Base-by-base conservation (phyloP, 2,888 invertebrate species). In the Heliconius erato region DNA sequence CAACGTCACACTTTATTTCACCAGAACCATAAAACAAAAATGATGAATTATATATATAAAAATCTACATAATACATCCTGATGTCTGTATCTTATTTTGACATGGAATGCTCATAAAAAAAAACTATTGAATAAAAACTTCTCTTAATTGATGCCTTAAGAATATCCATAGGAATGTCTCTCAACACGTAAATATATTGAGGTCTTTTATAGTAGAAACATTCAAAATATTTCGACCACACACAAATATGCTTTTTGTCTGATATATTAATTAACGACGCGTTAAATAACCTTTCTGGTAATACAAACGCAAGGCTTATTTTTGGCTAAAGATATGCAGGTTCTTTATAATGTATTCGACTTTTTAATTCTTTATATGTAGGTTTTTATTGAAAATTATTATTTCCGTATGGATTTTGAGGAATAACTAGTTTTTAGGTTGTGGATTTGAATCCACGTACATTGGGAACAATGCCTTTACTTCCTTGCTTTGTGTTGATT, bases 201-300 rank as follows among this genome's bases (percentile, higher is more conserved):
- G 16, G 44, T 49, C 23, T 49, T 72, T 49, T 71, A 16, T 72
- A 72, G 40, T 71, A 14, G 40, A 71, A 71, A 26, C 40, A n/a
- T 71, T 71, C 26, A 49, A 72, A 49, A 49, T 49, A 49, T 72
- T 72, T 72, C 44, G 72, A 49, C 44, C 72, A 72, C 72, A 72
- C 72, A 72, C 72, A 72, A 49, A 44, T 28, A 7, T 26, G 3
- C 44, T 72, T 72, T 49, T 72, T 72, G 26, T 49, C 19, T 71
- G 71, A 44, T 49, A 72, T 72, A 49, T 72, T 72, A 72, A 72
- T 72, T 72, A 49, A 72, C 44, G 26, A 49, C 44, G 14, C 26
- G 72, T 44, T 72, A 44, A 72, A 72, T 28, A 72, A 72, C 72
- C 72, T 44, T 72, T 72, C 7, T 9, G 14, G 26, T 63, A 63